phyloP scores from a whole-genome alignment of 2,888 invertebrate species.

The Doris montereyensis region DNA sequence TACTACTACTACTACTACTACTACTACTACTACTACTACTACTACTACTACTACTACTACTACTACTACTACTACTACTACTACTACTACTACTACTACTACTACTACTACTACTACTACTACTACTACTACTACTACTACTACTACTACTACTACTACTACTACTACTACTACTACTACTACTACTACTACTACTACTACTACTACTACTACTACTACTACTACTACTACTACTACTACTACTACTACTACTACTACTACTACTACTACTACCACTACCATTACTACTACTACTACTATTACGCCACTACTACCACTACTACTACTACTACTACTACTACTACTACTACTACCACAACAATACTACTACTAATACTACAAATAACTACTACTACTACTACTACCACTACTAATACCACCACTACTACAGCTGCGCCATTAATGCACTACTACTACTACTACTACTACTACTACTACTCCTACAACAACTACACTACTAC shows the following conservation, averaged over 20 bases:
- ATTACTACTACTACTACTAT: constrained; percentile 27
- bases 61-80: constrained; percentile 27
- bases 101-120: constrained; percentile 24
- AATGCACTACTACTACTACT: constrained; percentile 14
- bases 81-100: constrained; percentile 26
- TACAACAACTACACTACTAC: constrained; percentile 6
- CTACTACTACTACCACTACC: constrained; percentile 26
- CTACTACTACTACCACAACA: constrained; percentile 7
- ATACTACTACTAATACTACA: too few relatives aligned
- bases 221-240: constrained; percentile 31
- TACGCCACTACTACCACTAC: not conserved
- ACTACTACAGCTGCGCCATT: constrained; percentile 14
- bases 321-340: not conserved
- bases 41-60: constrained; percentile 22
- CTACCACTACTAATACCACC: constrained; percentile 31
- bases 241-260: constrained; percentile 32
- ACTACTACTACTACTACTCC: constrained; percentile 28
- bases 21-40: constrained; percentile 18
- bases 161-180: constrained; percentile 12
- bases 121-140: constrained; percentile 25
- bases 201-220: constrained; percentile 21
- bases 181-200: not conserved
- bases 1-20: not conserved
- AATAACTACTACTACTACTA: constrained; percentile 31
- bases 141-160: constrained; percentile 23